phyloP scores from a whole-genome alignment of 2,888 invertebrate genomes.

The Nasonovia ribisnigri region DNA sequence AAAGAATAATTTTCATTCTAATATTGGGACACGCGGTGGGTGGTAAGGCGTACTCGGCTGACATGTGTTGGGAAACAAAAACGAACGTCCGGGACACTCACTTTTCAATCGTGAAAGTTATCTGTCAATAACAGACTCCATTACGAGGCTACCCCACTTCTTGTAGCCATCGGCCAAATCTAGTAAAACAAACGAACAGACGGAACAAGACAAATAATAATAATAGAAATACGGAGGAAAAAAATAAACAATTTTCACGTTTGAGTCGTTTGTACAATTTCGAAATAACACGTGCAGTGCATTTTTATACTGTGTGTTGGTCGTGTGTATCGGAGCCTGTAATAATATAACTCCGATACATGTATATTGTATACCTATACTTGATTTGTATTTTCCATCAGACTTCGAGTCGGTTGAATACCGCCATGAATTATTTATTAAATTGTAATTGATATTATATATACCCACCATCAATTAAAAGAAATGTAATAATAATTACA shows the following conservation, averaged over 20 bases:
- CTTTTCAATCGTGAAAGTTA: conserved; percentile 64
- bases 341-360: neutral
- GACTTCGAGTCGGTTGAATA: neutral
- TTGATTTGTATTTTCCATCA: conserved; percentile 19
- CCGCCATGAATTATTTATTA: conserved; percentile 50
- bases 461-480: conserved; percentile 38
- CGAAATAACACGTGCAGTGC: conserved; percentile 54
- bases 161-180: conserved; percentile 55
- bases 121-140: conserved; percentile 65
- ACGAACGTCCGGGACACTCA: conserved; percentile 65
- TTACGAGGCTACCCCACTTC: conserved; percentile 40
- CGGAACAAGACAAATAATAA: conserved; percentile 59
- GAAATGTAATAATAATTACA: neutral
- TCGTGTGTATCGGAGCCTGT: neutral
- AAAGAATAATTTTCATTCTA: conserved; percentile 41
- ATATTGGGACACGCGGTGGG: neutral
- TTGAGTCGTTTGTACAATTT: conserved; percentile 62
- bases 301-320: conserved; percentile 7
- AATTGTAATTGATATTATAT: conserved; percentile 41
- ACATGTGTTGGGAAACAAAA: conserved; percentile 63
- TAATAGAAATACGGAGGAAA: conserved; percentile 40
- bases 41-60: conserved; percentile 2
- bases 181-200: conserved; percentile 55
- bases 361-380: neutral
- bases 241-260: conserved; percentile 64